Evolutionary conservation across 2,113 vertebrate species (phyloP).

Genomic region (Oenanthe oenanthe): DNA sequence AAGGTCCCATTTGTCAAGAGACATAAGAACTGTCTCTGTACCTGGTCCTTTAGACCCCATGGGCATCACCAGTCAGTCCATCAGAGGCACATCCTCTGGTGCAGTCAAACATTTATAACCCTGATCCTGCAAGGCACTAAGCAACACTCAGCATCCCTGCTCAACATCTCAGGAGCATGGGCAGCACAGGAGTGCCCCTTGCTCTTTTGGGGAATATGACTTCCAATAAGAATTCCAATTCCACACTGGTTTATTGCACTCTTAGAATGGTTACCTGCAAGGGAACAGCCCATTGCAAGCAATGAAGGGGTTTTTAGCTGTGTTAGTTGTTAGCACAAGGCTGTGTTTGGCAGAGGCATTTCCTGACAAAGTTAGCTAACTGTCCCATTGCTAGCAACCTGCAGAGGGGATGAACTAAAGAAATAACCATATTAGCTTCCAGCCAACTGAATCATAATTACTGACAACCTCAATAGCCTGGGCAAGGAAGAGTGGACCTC

Average conservation of each 20-base stretch:
- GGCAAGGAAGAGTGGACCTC: not conserved
- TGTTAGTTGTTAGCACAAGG: not conserved
- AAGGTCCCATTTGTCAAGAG: fast-evolving
- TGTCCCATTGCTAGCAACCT: conserved; percentile 45
- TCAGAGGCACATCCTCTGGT: not conserved
- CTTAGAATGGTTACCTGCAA: not conserved
- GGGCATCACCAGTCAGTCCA: not conserved
- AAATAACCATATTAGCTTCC: conserved; percentile 56
- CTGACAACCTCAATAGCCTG: conserved; percentile 40
- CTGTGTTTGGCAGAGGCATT: conserved; percentile 8
- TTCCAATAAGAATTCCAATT: not conserved
- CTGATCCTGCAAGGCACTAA: not conserved
- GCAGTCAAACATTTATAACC: not conserved
- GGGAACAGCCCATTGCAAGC: not conserved
- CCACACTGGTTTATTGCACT: not conserved
- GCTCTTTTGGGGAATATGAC: not conserved
- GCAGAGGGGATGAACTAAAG: conserved; percentile 43
- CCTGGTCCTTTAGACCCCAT: not conserved
- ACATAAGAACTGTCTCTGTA: not conserved
- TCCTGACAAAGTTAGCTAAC: conserved; percentile 41
- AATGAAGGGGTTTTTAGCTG: not conserved
- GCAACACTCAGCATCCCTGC: not conserved
- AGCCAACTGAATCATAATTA: conserved; percentile 53
- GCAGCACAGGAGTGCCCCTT: not conserved
- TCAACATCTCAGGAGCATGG: not conserved